Evolutionary conservation across 2,113 vertebrate species (phyloP), one percentile per base, ranked within the genome.

Genomic region (Ellobius talpinus): DNA sequence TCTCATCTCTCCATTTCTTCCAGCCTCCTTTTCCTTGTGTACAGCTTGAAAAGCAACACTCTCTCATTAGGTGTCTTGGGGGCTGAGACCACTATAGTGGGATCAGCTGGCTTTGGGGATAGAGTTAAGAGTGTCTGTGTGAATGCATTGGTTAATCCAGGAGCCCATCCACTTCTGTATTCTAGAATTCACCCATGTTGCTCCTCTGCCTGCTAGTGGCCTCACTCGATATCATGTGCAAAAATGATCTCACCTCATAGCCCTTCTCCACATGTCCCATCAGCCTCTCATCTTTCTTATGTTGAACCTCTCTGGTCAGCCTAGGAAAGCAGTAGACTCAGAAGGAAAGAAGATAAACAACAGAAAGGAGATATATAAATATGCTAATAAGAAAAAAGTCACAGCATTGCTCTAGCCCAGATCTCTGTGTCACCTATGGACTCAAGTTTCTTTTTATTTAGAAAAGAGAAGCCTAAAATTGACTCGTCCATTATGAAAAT

Each of bases 171-270:
- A 95, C 93, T 94, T 98, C 10, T 98, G 1, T 31, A 19, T 31
- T 16, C 58, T 65, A 19, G 39, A 45, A 42, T 65, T 42, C 26
- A 45, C 96, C 11, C 87, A 97, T 95, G 97, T 95, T 95, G 91
- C 95, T 98, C 47, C 98, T n/a, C 24, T 17, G 24, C 24, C 29
- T 63, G 98, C 96, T 97, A 97, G 97, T 98, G 78, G 96, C 96
- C 91, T 98, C 98, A 96, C 96, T 98, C 84, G 98, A 98, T 4
- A 97, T 96, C 91, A 97, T 98, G 97, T 97, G 96, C 97, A 7
- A 0, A 65, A 94, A 24, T 70, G 42, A 82, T 86, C 33, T 1
- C 16, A 33, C 26, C 13, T 66, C 70, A 24, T 13, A 4, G 5
- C 87, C 78, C 33, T 65, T 94, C 66, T 58, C 65, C 70, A 13